A percentile compares a stretch with the other conserved stretches of the same genome.
Conservation (phyloP, 1,140 invertebrate species). For the Delia radicum region DNA sequence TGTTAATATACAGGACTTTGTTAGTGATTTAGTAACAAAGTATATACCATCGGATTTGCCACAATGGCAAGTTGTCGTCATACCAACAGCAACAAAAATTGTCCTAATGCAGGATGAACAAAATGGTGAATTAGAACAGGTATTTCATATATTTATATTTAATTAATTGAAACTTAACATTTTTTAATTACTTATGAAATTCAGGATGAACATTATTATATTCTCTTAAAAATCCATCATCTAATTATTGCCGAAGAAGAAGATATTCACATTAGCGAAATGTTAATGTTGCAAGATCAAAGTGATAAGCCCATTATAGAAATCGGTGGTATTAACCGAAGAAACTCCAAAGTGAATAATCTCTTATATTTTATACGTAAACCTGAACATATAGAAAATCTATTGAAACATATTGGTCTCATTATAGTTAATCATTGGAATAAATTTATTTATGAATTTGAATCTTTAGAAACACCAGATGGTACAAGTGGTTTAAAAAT, state of each 20-base stretch:
- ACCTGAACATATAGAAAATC: conserved; percentile 65
- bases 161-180: not conserved
- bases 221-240: conserved; percentile 76
- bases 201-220: conserved; percentile 63
- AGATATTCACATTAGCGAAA: conserved; percentile 70
- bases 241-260: conserved; percentile 69
- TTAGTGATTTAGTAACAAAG: conserved; percentile 76
- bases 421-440: conserved; percentile 75
- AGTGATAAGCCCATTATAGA: conserved; percentile 33
- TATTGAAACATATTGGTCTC: conserved; percentile 68
- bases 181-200: not conserved
- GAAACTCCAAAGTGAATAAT: conserved; percentile 24
- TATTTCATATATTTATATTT: not conserved
- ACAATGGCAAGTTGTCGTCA: conserved; percentile 79
- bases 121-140: not conserved
- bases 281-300: conserved; percentile 63
- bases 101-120: not conserved
- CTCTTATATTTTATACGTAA: conserved; percentile 56
- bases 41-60: conserved; percentile 68
- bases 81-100: conserved; percentile 56
- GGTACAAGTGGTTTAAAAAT: conserved; percentile 34
- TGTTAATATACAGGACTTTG: conserved; percentile 74
- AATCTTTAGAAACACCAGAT: conserved; percentile 68
- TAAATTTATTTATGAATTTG: conserved; percentile 74
- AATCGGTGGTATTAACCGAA: conserved; percentile 25